Evolutionary conservation across 2,888 invertebrate genomes (phyloP).

Genomic region (Agonum fuliginosum): DNA sequence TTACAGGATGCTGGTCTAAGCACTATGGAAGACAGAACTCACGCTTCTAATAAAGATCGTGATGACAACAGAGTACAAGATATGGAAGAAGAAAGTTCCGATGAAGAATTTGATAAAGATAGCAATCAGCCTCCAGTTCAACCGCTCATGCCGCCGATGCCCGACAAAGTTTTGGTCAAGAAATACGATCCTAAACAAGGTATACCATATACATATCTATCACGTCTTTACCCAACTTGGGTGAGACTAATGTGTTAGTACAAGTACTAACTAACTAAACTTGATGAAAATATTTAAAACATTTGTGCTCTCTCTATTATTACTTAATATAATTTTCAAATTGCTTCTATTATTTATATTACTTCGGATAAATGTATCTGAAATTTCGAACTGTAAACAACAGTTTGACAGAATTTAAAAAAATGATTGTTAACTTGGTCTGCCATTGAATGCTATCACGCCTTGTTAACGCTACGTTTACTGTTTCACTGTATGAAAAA

Average conservation of each 20-base stretch:
- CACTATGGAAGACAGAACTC: constrained; percentile 80
- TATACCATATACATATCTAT: too few relatives aligned
- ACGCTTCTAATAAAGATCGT: constrained; percentile 72
- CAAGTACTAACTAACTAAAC: background rate
- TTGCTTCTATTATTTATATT: too few relatives aligned
- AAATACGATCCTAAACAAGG: constrained; percentile 97
- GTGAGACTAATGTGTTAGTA: too few relatives aligned
- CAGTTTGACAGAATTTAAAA: background rate
- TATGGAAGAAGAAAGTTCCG: constrained; percentile 93
- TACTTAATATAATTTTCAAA: too few relatives aligned
- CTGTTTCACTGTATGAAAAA: too few relatives aligned
- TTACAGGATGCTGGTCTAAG: constrained; percentile 75
- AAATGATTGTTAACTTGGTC: too few relatives aligned
- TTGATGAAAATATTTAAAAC: too few relatives aligned
- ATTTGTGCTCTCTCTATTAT: too few relatives aligned
- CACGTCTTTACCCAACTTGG: too few relatives aligned
- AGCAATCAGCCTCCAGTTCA: constrained; percentile 73
- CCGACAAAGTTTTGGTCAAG: constrained; percentile 95
- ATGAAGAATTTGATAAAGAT: constrained; percentile 78
- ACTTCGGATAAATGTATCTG: background rate
- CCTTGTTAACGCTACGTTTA: too few relatives aligned
- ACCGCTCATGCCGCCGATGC: constrained; percentile 86
- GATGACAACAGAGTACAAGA: constrained; percentile 85
- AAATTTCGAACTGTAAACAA: background rate
- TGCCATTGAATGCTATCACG: too few relatives aligned